Evolutionary conservation across 2,888 invertebrate genomes (phyloP).

Genomic region (Noctua janthe): DNA sequence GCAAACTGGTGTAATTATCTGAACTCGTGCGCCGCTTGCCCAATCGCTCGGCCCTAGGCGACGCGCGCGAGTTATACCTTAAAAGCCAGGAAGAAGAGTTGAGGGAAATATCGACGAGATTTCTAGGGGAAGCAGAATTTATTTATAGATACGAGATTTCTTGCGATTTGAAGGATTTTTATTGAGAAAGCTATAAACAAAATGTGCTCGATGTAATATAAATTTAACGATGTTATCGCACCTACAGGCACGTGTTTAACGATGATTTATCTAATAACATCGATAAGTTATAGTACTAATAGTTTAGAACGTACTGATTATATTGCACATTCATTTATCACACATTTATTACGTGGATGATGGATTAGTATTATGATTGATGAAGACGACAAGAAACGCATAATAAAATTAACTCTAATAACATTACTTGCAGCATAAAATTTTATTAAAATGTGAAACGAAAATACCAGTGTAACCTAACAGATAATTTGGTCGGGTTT

Average conservation of each 20-base stretch:
- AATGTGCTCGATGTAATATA: neutral
- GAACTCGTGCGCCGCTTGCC: constrained; percentile 53
- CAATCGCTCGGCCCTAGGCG: constrained; percentile 59
- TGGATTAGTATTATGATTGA: constrained; percentile 48
- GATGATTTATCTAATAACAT: constrained; percentile 36
- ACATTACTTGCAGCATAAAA: constrained; percentile 55
- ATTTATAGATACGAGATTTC: neutral
- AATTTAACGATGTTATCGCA: neutral
- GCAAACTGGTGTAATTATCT: constrained; percentile 63
- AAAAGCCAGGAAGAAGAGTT: constrained; percentile 48
- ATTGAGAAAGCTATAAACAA: neutral
- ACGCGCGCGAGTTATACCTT: constrained; percentile 46
- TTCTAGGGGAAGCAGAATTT: constrained; percentile 22
- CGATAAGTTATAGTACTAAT: constrained; percentile 24
- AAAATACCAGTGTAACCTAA: constrained; percentile 69
- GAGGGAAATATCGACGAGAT: constrained; percentile 46
- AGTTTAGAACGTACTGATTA: constrained; percentile 41
- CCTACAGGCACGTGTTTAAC: constrained; percentile 12
- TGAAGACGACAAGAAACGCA: constrained; percentile 35
- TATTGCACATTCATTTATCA: constrained; percentile 40
- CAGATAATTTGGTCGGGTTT: constrained; percentile 81
- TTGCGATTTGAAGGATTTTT: neutral
- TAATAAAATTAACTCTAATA: constrained; percentile 53
- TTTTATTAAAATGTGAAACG: constrained; percentile 57
- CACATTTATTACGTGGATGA: constrained; percentile 35